Evolutionary conservation across 2,888 invertebrate genomes (phyloP), one percentile per base, ranked within the genome.

Genomic region (Drosophila maculinotata): DNA sequence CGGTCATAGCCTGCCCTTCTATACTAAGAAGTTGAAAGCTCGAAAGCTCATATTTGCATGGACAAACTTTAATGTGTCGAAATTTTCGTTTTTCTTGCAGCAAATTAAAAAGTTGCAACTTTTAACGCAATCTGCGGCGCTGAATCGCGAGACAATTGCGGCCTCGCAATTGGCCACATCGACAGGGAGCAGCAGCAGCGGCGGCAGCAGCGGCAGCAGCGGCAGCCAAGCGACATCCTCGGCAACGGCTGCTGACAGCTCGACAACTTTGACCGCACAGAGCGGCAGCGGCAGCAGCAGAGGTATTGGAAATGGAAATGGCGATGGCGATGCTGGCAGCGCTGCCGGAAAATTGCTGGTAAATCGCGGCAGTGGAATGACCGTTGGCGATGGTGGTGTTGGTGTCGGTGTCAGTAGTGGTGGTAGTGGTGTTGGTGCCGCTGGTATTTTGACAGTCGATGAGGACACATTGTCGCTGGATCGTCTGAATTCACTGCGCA

Each of bases 101-200:
- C 92, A 92, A 91, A 91, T 92, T 76, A 90, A 91, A 85, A 91
- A 91, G 82, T 87, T 92, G 68, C 92, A 92, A 81, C 87, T 90
- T 66, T 86, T 92, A 70, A 91, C 92, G 69, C 91, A 92, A 88
- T 90, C 91, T 72, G 91, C 91, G 52, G 90, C 91, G 36, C 75
- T 91, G 67, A 91, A 91, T 82, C 90, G 91, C 65, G 91, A 92
- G 89, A 90, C 90, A 71, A 90, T 91, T 78, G 90, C 92, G 76
- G 90, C 92, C 69, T 91, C 92, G 68, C 90, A 91, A 89, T 89
- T 91, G 89, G 91, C 91, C 75, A 90, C 92, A 81, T 91, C 91
- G 79, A 91, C 90, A 42, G 74, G 89, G 80, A 57, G 72, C 78
- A 57, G 68, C 77, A 44, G 60, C 25, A 25, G 66, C 62, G 28